Percentiles rank a stretch among this genome's conserved stretches.
Conservation (phyloP, 2,113 vertebrate species). For the Rhagologus leucostigma region DNA sequence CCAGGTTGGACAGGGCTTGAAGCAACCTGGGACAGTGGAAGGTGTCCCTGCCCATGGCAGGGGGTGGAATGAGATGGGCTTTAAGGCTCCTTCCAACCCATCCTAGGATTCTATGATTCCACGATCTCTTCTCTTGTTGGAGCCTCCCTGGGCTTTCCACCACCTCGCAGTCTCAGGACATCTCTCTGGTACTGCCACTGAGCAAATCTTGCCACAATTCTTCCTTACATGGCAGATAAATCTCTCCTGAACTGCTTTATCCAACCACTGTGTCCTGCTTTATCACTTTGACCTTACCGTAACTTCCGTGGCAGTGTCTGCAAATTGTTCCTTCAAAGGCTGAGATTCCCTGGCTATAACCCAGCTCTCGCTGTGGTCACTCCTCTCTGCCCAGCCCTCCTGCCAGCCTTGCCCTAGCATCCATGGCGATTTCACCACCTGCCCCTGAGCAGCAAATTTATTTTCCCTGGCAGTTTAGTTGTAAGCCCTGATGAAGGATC, state of each 20-base stretch:
- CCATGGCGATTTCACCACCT: background rate
- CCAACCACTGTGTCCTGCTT: background rate
- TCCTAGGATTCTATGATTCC: background rate
- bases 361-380: background rate
- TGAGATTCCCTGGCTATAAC: background rate
- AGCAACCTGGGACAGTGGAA: fast-evolving
- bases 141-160: background rate
- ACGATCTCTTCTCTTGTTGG: no score
- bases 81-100: background rate
- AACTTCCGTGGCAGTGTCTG: background rate
- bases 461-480: background rate
- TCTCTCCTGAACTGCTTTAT: background rate
- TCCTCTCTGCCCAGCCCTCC: background rate
- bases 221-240: background rate
- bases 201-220: background rate
- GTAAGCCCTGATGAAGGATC: background rate
- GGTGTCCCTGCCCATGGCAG: background rate
- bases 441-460: background rate
- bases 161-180: background rate
- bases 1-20: fast-evolving
- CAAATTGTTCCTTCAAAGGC: background rate
- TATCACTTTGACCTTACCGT: background rate
- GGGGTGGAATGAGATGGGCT: background rate
- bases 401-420: background rate
- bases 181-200: background rate